A percentile compares a stretch with the other conserved stretches of the same genome.
Evolutionary conservation across 2,888 invertebrate genomes (phyloP).

Genomic region (Cryptocheilus praepositus): DNA sequence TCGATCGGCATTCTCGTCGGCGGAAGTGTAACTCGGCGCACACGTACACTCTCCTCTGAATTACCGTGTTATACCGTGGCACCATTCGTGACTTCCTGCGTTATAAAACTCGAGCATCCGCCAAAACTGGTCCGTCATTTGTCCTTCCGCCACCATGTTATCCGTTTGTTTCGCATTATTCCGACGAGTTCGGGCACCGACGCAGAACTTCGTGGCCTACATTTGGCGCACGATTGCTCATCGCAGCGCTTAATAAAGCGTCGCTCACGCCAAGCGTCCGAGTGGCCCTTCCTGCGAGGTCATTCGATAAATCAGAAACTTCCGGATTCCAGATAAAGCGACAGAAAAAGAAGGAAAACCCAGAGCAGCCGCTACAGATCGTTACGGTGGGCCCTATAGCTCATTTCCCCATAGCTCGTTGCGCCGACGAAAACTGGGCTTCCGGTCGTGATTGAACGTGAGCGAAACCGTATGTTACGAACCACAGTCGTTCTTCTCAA

Average conservation of each 20-base stretch:
- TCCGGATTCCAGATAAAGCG: conserved; percentile 10
- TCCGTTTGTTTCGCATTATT: conserved; percentile 9
- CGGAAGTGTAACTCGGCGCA: too few species aligned
- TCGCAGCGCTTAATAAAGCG: conserved; percentile 39
- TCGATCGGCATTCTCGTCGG: too few species aligned
- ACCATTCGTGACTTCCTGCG: too few species aligned
- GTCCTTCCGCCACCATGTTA: too few species aligned
- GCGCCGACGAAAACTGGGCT: background rate
- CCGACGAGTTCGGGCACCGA: background rate
- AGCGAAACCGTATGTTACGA: too few species aligned
- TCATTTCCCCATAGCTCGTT: conserved; percentile 5
- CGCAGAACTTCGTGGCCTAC: conserved; percentile 7
- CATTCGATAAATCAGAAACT: conserved; percentile 38
- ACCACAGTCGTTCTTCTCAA: too few species aligned
- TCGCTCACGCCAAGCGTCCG: conserved; percentile 14
- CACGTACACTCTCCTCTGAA: too few species aligned
- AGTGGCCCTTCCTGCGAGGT: conserved; percentile 16
- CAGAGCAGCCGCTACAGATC: conserved; percentile 12
- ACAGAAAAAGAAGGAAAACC: background rate
- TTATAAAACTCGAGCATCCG: too few species aligned
- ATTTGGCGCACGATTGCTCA: conserved; percentile 24
- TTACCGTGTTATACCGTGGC: too few species aligned
- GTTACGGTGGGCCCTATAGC: conserved; percentile 18
- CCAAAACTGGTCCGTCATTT: too few species aligned
- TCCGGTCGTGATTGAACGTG: too few species aligned